Percentiles rank a stretch among this genome's conserved stretches.
Evolutionary conservation across 1,140 invertebrate species (phyloP).

Genomic region (Sycobia sp.): DNA sequence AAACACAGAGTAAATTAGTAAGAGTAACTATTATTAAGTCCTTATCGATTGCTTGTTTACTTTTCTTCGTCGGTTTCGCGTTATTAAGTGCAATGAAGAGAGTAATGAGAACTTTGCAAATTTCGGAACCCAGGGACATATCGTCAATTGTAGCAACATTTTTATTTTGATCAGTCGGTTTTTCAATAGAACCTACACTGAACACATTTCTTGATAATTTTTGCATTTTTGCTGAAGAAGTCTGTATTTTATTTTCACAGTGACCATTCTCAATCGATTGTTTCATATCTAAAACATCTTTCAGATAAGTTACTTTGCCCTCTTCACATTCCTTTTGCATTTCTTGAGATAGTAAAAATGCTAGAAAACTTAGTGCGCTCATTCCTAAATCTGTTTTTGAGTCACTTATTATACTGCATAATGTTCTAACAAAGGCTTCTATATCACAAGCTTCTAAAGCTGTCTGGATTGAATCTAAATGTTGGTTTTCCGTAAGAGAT

Average conservation of each 20-base stretch:
- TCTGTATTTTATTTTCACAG: not conserved
- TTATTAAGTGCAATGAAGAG: conserved; percentile 59
- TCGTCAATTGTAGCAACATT: conserved; percentile 1
- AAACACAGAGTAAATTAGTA: conserved; percentile 59
- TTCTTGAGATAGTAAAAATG: conserved; percentile 50
- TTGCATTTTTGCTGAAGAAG: not conserved
- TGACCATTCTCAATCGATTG: not conserved
- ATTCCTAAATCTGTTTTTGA: conserved; percentile 43
- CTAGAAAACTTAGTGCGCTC: conserved; percentile 47
- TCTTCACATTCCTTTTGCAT: conserved; percentile 47
- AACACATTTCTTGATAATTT: not conserved
- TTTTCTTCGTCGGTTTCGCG: conserved; percentile 43
- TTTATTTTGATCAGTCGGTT: conserved; percentile 6
- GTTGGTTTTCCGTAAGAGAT: conserved; percentile 48
- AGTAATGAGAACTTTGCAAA: conserved; percentile 58
- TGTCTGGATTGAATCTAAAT: conserved; percentile 51
- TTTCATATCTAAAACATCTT: conserved; percentile 41
- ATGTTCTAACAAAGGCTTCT: conserved; percentile 49
- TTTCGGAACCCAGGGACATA: conserved; percentile 50
- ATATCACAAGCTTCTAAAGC: conserved; percentile 49
- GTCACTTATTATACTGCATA: conserved; percentile 53
- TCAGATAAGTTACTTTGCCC: conserved; percentile 35
- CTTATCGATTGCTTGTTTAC: conserved; percentile 49
- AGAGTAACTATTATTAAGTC: conserved; percentile 55
- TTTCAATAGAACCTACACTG: not conserved